phyloP scores from a whole-genome alignment of 2,888 invertebrate species.

The Dryomyza anilis region DNA sequence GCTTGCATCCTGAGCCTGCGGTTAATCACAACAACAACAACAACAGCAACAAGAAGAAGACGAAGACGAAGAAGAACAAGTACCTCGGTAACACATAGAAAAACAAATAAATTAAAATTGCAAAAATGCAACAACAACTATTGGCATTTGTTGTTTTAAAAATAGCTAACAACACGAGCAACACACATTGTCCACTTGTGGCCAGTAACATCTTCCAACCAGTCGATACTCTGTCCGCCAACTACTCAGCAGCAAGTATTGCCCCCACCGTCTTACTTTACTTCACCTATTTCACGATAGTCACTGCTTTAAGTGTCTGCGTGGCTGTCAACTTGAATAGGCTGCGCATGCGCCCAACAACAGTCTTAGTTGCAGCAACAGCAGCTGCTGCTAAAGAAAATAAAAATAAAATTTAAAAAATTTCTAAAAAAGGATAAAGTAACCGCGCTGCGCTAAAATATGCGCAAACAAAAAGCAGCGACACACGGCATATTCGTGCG shows the following conservation, averaged over 20 bases:
- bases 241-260: background rate
- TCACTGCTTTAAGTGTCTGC: conserved; percentile 2
- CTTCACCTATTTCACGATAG: too few species aligned
- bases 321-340: conserved; percentile 49
- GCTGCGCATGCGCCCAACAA: background rate
- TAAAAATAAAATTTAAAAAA: background rate
- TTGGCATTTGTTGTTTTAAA: conserved; percentile 1
- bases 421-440: background rate
- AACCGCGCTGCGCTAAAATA: conserved; percentile 54
- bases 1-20: too few species aligned
- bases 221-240: background rate
- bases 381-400: background rate
- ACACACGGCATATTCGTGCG: background rate
- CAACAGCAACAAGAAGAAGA: too few species aligned
- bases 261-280: background rate
- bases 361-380: background rate
- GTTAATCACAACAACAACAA: too few species aligned
- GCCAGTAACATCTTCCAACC: background rate
- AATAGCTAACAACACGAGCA: conserved; percentile 2
- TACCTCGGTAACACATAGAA: background rate
- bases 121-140: conserved; percentile 3
- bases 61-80: background rate
- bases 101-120: conserved; percentile 7
- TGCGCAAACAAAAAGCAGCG: conserved; percentile 47
- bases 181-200: conserved; percentile 4